Evolutionary conservation across 1,140 invertebrate genomes (phyloP).

Genomic region (Nephotettix cincticeps): DNA sequence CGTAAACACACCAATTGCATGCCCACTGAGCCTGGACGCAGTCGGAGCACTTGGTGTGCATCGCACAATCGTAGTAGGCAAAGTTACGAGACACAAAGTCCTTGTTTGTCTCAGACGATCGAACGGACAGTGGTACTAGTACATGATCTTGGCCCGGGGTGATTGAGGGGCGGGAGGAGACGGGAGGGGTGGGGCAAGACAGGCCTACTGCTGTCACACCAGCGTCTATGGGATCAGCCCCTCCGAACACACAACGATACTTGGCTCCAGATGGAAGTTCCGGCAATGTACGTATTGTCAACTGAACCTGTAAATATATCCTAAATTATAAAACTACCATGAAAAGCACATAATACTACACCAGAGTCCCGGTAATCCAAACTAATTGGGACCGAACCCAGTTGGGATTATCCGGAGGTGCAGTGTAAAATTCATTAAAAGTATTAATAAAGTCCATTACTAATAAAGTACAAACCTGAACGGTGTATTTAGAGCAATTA

Average conservation of each 20-base stretch:
- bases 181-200: constrained; percentile 79
- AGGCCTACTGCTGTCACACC: constrained; percentile 76
- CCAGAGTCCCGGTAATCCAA: no score
- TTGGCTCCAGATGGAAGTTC: constrained; percentile 85
- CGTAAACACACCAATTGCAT: constrained; percentile 95
- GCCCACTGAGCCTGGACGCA: constrained; percentile 89
- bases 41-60: constrained; percentile 80
- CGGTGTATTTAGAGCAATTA: no score
- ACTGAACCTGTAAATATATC: constrained; percentile 59
- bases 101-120: constrained; percentile 91
- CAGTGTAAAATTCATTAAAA: no score
- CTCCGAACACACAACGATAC: constrained; percentile 92
- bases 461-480: no score
- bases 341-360: background rate
- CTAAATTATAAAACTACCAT: background rate
- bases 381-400: background rate
- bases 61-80: constrained; percentile 91
- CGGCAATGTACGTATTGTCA: constrained; percentile 86
- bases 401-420: no score
- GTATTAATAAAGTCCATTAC: no score
- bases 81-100: constrained; percentile 93
- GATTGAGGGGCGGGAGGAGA: constrained; percentile 75
- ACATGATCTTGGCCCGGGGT: constrained; percentile 82
- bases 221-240: constrained; percentile 82
- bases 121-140: constrained; percentile 86